Conservation (phyloP, 2,113 vertebrate species). For the Xenus cinereus region DNA sequence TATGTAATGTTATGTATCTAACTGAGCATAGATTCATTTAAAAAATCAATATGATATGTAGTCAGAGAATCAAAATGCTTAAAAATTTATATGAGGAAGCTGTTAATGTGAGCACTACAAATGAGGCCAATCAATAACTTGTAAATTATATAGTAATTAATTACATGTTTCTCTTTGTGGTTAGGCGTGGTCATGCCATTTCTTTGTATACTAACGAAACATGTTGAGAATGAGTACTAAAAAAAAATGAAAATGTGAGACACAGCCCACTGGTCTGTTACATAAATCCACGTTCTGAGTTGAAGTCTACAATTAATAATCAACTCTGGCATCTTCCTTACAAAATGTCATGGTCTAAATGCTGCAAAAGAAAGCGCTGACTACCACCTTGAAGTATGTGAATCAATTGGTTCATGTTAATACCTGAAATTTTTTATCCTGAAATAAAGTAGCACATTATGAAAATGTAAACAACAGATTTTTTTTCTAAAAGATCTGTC, state of each 20-base stretch:
- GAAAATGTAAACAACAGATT: slow-evolving; percentile 62
- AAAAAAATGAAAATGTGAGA: not conserved
- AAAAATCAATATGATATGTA: slow-evolving; percentile 3
- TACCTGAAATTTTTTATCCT: slow-evolving; percentile 36
- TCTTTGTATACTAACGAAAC: not conserved
- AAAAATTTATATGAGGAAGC: slow-evolving; percentile 2
- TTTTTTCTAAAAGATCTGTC: slow-evolving; percentile 53
- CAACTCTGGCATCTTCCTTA: not conserved
- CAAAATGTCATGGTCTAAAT: slow-evolving; percentile 39
- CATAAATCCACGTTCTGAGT: not conserved
- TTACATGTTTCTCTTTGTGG: not conserved
- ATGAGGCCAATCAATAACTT: slow-evolving; percentile 8
- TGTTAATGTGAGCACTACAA: not conserved
- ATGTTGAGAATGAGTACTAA: not conserved
- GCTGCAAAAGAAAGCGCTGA: not conserved
- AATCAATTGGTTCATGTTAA: not conserved
- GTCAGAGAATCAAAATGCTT: slow-evolving; percentile 17
- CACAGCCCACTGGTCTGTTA: not conserved
- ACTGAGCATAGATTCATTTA: not conserved
- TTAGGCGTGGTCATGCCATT: not conserved
- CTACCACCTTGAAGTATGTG: not conserved
- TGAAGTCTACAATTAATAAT: slow-evolving; percentile 24
- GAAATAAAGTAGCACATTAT: slow-evolving; percentile 31
- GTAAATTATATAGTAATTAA: slow-evolving; percentile 36
- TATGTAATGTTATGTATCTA: not conserved